Base-by-base conservation (phyloP, 2,797 vertebrate genomes). In the Pangasius sanitwongsei region DNA sequence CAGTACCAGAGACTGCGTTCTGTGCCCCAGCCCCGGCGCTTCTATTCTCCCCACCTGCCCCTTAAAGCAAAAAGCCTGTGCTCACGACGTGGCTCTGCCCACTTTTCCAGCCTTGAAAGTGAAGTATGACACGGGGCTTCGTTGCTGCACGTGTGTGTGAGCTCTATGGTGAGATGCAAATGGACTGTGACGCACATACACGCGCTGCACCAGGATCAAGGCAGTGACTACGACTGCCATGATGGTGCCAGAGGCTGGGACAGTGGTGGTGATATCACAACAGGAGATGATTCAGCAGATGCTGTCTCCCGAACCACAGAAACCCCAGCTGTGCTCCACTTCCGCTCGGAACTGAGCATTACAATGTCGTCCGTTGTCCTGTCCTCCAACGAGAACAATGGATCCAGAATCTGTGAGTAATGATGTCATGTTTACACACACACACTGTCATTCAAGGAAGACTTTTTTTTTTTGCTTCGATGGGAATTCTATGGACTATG, bases 61-160 rank as follows among this genome's bases (percentile, higher is more conserved):
- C 96, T 96, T 95, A 95, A 98, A 97, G 94, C 97, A 92, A 97
- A 97, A 95, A 97, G 97, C 92, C 96, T 98, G 93, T 97, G 97
- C 93, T 97, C 97, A 59, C 97, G 97, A 83, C 94, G 97, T 87
- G 97, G 97, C 91, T 98, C 98, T 6, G 97, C 97, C 91, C 97
- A 98, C 95, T 98, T 98, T 95, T 98, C 97, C 94, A 98, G 97
- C 94, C 95, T 98, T 91, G 98, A 98, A 94, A 98, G 97, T 25
- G 98, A 98, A 95, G 98, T 98, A 97, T 98, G 97, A 98, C 97
- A 96, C 96, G 96, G 96, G 96, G 95, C 92, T 92, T 95, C 96
- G 72, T 93, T 96, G 89, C 96, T 96, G 90, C 95, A 91, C 15
- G 95, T 97, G 92, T 94, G 95, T 31, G 94, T 97, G 92, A 95